phyloP scores from a whole-genome alignment of 2,888 invertebrate genomes.

The Volucella inflata region DNA sequence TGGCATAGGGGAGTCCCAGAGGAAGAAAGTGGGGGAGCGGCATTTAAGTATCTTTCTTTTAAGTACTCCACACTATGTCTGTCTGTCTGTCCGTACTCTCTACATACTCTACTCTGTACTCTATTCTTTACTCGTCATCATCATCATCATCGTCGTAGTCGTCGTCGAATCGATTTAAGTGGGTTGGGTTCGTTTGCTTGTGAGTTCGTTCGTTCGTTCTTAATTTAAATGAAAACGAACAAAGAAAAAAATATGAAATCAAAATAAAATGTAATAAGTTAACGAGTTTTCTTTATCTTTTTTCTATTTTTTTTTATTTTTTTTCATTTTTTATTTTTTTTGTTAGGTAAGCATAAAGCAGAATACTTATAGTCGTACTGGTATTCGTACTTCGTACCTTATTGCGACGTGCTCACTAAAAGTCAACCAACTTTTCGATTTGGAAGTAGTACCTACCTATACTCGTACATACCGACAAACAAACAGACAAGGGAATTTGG shows the following conservation, averaged over 20 bases:
- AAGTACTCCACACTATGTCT: slow-evolving; percentile 59
- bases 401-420: slow-evolving; percentile 53
- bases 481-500: slow-evolving; percentile 11
- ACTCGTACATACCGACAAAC: too few relatives aligned
- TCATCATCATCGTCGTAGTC: slow-evolving; percentile 47
- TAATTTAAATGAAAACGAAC: slow-evolving; percentile 72
- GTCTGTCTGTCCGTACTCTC: too few relatives aligned
- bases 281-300: slow-evolving; percentile 67
- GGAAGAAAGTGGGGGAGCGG: slow-evolving; percentile 18
- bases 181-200: slow-evolving; percentile 68
- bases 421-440: slow-evolving; percentile 63
- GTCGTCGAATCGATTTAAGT: slow-evolving; percentile 66
- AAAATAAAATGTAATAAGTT: slow-evolving; percentile 71
- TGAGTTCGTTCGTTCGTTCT: slow-evolving; percentile 58
- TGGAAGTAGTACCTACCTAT: slow-evolving; percentile 13
- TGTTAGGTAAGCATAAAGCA: slow-evolving; percentile 57
- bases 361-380: background rate
- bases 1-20: background rate
- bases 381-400: slow-evolving; percentile 4
- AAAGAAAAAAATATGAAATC: slow-evolving; percentile 69
- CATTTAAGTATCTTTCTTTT: slow-evolving; percentile 54
- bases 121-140: slow-evolving; percentile 51
- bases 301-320: background rate
- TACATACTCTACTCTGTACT: slow-evolving; percentile 14
- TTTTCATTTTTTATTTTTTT: slow-evolving; percentile 10